Conservation (phyloP, 2,888 invertebrate species). For the Theristus sp. region DNA sequence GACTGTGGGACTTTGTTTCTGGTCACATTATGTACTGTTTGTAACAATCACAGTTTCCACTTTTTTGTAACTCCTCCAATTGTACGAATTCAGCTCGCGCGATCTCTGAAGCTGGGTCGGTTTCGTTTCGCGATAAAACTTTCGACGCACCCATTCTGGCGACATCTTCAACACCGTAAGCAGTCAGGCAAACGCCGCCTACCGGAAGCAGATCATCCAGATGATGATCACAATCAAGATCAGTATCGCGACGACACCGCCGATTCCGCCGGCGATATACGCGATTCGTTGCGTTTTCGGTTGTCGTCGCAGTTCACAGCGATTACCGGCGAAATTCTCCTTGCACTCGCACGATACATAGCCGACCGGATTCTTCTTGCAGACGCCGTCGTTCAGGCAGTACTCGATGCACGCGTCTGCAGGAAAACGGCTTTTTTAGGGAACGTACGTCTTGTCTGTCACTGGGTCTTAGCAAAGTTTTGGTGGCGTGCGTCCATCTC, state of each 20-base stretch:
- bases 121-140: too few relatives aligned
- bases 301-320: conserved; percentile 17
- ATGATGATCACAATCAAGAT: conserved; percentile 21
- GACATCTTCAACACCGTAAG: not conserved
- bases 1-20: too few relatives aligned
- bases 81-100: too few relatives aligned
- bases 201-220: conserved; percentile 24
- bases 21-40: too few relatives aligned
- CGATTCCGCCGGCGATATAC: conserved; percentile 12
- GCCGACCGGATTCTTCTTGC: conserved; percentile 25
- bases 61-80: too few relatives aligned
- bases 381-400: conserved; percentile 27
- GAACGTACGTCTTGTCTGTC: too few relatives aligned
- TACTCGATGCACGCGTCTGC: conserved; percentile 25
- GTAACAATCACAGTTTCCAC: too few relatives aligned
- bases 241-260: conserved; percentile 17
- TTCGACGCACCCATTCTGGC: not conserved
- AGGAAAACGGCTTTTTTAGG: too few relatives aligned
- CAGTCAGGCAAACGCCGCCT: not conserved
- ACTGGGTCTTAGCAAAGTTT: too few relatives aligned
- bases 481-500: too few relatives aligned
- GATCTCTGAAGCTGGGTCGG: too few relatives aligned
- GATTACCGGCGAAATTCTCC: conserved; percentile 24
- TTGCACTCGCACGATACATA: conserved; percentile 26
- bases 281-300: conserved; percentile 14